These are phyloP conservation scores for Catostomus latipinnis DNA, from an alignment of 2,797 vertebrate species.

Conservation along the genomic window DNA sequence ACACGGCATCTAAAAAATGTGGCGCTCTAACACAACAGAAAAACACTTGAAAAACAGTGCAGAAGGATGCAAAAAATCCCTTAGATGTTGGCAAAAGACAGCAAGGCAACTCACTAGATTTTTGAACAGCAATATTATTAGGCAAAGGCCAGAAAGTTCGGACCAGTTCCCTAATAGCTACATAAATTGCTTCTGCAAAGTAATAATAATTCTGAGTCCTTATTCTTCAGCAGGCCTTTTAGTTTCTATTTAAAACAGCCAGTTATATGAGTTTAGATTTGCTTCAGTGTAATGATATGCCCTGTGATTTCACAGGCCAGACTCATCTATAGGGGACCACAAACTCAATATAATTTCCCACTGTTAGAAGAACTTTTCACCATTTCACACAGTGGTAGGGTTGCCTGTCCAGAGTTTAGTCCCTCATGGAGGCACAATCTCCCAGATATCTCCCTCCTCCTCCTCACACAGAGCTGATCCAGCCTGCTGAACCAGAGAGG, in stretches of 20 bases:
- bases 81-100: not conserved
- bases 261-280: not conserved
- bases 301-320: not conserved
- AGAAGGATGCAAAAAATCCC: not conserved
- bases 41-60: too few relatives aligned
- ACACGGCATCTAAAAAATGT: too few relatives aligned
- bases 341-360: not conserved
- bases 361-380: slow-evolving; percentile 13
- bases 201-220: not conserved
- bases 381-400: not conserved
- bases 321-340: not conserved
- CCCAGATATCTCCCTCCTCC: slow-evolving; percentile 16
- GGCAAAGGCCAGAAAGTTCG: not conserved
- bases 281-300: not conserved
- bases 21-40: too few relatives aligned
- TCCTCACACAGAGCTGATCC: slow-evolving; percentile 32
- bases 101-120: not conserved
- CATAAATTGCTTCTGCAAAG: slow-evolving; percentile 1
- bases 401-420: slow-evolving; percentile 14
- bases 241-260: not conserved
- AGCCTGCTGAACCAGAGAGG: slow-evolving; percentile 55
- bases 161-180: not conserved
- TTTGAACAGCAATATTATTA: not conserved
- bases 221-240: not conserved
- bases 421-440: slow-evolving; percentile 8